A percentile compares a stretch with the other conserved stretches of the same genome.
phyloP scores from a whole-genome alignment of 2,113 vertebrate genomes.

The Zosterops lateralis region DNA sequence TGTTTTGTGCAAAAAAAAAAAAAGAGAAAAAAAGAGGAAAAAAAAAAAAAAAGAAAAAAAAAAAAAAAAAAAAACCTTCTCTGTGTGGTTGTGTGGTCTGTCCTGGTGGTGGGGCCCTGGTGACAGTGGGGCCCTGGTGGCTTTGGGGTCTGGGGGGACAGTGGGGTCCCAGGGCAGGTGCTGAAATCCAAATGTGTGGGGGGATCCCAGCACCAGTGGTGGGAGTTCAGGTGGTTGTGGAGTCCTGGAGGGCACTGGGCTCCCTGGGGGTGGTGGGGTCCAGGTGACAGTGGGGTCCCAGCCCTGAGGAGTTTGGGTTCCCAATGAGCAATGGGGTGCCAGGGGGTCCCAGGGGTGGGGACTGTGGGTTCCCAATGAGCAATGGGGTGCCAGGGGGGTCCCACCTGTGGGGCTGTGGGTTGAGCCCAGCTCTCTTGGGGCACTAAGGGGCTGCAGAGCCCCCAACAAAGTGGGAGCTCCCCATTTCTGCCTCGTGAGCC shows the following conservation, averaged over 20 bases:
- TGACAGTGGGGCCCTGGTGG: not conserved
- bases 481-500: not conserved
- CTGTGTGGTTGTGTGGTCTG: not conserved
- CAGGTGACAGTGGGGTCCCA: not conserved
- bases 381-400: too few species aligned
- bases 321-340: not conserved
- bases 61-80: not conserved
- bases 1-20: conserved; percentile 89
- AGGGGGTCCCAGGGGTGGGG: not conserved
- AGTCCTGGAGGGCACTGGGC: not conserved
- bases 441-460: not conserved
- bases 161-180: not conserved
- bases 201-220: not conserved
- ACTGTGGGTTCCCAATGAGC: not conserved
- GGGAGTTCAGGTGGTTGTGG: not conserved
- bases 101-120: not conserved
- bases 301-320: not conserved
- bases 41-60: not conserved
- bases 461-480: not conserved
- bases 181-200: not conserved
- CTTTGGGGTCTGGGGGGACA: not conserved
- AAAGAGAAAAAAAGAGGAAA: not conserved
- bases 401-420: too few species aligned
- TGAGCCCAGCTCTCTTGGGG: not conserved
- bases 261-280: too few species aligned